Evolutionary conservation across 92 coral and sea anemone genomes (phyloP).

Genomic region (Palythoa heliodiscus): DNA sequence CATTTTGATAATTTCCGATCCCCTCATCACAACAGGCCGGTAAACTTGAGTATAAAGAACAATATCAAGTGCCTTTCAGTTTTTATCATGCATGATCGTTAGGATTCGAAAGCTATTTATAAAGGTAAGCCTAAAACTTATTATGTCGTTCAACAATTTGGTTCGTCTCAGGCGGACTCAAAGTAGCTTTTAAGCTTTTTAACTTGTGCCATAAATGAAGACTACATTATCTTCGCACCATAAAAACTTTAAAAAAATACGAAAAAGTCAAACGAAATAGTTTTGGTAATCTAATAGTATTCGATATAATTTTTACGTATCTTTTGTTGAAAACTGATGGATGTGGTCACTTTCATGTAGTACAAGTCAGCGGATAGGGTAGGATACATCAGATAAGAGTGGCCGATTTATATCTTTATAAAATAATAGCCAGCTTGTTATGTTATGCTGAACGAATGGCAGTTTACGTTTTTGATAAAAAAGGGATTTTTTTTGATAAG

Average conservation of each 20-base stretch:
- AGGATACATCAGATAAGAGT: neutral
- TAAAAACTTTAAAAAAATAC: too few species aligned
- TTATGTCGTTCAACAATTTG: neutral
- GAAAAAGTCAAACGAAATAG: neutral
- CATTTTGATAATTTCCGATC: conserved; percentile 1
- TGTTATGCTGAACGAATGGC: neutral
- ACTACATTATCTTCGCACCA: too few species aligned
- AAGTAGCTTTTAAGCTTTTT: neutral
- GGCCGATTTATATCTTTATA: neutral
- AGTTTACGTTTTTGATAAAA: neutral
- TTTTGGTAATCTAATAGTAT: neutral
- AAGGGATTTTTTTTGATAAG: neutral
- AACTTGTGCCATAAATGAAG: neutral
- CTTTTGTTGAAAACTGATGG: neutral
- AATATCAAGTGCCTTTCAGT: neutral
- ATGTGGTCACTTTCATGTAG: too few species aligned
- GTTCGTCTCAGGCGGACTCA: neutral
- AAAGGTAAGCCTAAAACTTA: neutral
- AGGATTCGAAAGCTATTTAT: neutral
- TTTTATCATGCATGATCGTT: neutral
- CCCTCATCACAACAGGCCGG: neutral
- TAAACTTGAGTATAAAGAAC: neutral
- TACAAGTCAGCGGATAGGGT: too few species aligned
- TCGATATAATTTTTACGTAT: neutral
- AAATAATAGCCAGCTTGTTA: neutral